phyloP scores from a whole-genome alignment of 2,888 invertebrate genomes.

The Eupithecia abbreviata region DNA sequence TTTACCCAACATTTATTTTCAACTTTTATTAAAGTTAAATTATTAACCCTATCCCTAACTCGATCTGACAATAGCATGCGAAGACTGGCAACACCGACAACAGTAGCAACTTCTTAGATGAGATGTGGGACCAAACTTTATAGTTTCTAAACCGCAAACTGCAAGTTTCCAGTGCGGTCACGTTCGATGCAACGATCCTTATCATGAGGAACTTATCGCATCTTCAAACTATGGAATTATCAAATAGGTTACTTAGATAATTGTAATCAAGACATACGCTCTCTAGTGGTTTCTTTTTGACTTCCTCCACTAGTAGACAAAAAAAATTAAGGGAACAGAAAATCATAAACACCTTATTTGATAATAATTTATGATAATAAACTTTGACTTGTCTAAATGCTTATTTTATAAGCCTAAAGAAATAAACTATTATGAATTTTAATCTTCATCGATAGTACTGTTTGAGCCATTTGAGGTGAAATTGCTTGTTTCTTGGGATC shows the following conservation, averaged over 20 bases:
- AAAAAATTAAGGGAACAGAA: too few relatives aligned
- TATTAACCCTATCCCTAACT: slow-evolving; percentile 22
- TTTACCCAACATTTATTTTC: not conserved
- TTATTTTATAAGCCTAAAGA: too few relatives aligned
- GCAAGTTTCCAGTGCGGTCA: slow-evolving; percentile 40
- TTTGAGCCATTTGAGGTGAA: too few relatives aligned
- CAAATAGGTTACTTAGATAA: not conserved
- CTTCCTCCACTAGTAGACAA: too few relatives aligned
- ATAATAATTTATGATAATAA: too few relatives aligned
- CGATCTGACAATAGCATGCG: slow-evolving; percentile 31
- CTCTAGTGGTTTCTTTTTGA: too few relatives aligned
- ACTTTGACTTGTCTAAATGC: too few relatives aligned
- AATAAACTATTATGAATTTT: too few relatives aligned
- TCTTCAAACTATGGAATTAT: not conserved
- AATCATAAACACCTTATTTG: too few relatives aligned
- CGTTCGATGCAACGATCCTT: slow-evolving; percentile 29
- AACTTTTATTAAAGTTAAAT: not conserved
- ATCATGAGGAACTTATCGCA: slow-evolving; percentile 4
- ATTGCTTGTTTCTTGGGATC: too few relatives aligned
- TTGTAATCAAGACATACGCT: not conserved
- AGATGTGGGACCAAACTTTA: slow-evolving; percentile 41
- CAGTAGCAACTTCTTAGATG: slow-evolving; percentile 39
- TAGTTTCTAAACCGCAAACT: slow-evolving; percentile 35
- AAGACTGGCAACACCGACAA: slow-evolving; percentile 18
- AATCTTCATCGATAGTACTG: too few relatives aligned